phyloP scores from a whole-genome alignment of 2,888 invertebrate species.

The Empis stercorea region DNA sequence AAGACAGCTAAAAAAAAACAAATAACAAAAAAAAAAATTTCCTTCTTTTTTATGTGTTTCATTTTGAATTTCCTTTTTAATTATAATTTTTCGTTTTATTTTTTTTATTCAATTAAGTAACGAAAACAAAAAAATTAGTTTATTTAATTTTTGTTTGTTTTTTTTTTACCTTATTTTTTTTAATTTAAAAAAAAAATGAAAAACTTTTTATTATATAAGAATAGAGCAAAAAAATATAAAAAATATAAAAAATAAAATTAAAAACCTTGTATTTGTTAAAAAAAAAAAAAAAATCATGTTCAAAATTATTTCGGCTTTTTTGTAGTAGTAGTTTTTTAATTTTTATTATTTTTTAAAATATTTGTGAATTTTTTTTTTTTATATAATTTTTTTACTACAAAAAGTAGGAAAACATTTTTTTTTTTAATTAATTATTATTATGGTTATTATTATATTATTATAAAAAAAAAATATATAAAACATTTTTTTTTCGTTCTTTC shows the following conservation, averaged over 20 bases:
- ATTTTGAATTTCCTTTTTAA: background rate
- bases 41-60: background rate
- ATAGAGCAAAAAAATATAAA: constrained; percentile 16
- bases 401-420: background rate
- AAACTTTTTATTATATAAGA: no score
- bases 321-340: background rate
- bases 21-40: background rate
- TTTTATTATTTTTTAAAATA: background rate
- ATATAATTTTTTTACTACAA: background rate
- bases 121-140: constrained; percentile 15
- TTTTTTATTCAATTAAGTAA: background rate
- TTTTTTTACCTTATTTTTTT: no score
- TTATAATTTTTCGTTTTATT: background rate
- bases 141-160: constrained; percentile 23
- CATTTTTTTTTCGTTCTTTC: constrained; percentile 27
- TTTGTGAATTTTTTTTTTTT: background rate
- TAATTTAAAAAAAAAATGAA: no score
- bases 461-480: constrained; percentile 2
- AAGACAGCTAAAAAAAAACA: constrained; percentile 14
- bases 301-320: constrained; percentile 14
- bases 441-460: constrained; percentile 1
- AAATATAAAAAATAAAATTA: constrained; percentile 13
- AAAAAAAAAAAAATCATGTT: constrained; percentile 5
- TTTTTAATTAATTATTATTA: background rate
- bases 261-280: constrained; percentile 8